Conservation (phyloP, 2,797 vertebrate species). For the Sciurus carolinensis region DNA sequence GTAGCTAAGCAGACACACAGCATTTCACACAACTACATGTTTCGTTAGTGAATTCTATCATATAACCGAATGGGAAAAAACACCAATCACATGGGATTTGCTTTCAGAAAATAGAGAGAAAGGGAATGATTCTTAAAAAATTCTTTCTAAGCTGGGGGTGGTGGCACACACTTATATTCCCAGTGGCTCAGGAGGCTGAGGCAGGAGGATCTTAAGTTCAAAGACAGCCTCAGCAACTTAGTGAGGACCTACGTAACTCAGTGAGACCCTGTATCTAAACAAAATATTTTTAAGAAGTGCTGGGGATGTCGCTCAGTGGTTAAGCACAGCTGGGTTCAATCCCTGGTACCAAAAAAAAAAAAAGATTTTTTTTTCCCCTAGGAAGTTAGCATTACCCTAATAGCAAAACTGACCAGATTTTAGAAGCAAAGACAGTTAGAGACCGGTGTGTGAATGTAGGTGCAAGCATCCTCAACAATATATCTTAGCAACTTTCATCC, state of each 20-base stretch:
- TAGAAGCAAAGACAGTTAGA: conserved; percentile 47
- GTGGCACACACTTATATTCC: too few relatives aligned
- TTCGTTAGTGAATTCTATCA: conserved; percentile 10
- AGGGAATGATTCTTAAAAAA: not conserved
- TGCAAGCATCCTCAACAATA: not conserved
- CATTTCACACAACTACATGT: not conserved
- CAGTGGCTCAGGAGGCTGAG: too few relatives aligned
- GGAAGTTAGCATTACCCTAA: not conserved
- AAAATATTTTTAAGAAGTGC: too few relatives aligned
- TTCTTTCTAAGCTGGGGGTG: not conserved
- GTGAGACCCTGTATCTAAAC: too few relatives aligned
- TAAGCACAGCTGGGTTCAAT: too few relatives aligned
- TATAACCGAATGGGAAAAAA: not conserved
- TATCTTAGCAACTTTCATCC: conserved; percentile 13
- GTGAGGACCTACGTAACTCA: too few relatives aligned
- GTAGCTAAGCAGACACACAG: not conserved
- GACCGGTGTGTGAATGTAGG: not conserved
- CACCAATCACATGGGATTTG: not conserved
- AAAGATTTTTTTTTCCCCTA: not conserved
- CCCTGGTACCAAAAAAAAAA: too few relatives aligned
- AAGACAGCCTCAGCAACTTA: too few relatives aligned
- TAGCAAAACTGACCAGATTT: not conserved
- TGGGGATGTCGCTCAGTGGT: too few relatives aligned
- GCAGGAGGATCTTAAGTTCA: too few relatives aligned
- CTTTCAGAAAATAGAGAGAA: conserved; percentile 7